phyloP scores from a whole-genome alignment of 2,888 invertebrate species.

The Dascillus cervinus region DNA sequence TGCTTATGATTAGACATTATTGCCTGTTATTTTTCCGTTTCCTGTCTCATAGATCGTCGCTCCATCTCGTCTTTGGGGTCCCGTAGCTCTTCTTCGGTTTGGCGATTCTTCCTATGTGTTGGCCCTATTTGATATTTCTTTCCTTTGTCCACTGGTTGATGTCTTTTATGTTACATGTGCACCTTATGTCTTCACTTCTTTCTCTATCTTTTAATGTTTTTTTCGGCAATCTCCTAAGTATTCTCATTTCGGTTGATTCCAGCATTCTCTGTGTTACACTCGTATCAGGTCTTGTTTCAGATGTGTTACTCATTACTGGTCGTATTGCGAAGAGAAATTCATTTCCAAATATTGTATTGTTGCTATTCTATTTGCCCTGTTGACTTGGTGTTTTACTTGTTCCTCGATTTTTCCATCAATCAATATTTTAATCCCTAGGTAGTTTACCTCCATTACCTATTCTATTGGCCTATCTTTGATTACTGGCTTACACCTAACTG shows the following conservation, averaged over 20 bases:
- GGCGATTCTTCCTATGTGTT: conserved; percentile 1
- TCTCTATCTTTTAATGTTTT: conserved; percentile 1
- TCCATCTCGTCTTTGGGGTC: too few relatives aligned
- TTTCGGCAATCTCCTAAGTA: not conserved
- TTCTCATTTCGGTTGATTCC: conserved; percentile 1
- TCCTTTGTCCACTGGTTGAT: too few relatives aligned
- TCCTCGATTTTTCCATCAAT: not conserved
- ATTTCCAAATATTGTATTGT: too few relatives aligned
- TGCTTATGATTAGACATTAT: too few relatives aligned
- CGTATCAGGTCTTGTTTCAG: conserved; percentile 2
- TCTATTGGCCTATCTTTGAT: conserved; percentile 2
- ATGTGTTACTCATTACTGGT: conserved; percentile 1
- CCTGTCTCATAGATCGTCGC: too few relatives aligned
- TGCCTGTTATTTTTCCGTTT: too few relatives aligned
- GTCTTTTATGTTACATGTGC: too few relatives aligned
- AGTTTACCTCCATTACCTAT: conserved; percentile 1
- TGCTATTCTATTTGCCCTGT: conserved; percentile 3
- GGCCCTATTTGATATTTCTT: not conserved
- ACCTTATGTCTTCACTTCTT: too few relatives aligned
- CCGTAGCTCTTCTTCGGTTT: too few relatives aligned
- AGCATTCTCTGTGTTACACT: too few relatives aligned
- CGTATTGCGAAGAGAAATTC: too few relatives aligned
- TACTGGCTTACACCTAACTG: too few relatives aligned
- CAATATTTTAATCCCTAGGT: not conserved
- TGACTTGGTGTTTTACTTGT: not conserved